phyloP scores from a whole-genome alignment of 2,797 vertebrate genomes.

The Hippocampus kuda region DNA sequence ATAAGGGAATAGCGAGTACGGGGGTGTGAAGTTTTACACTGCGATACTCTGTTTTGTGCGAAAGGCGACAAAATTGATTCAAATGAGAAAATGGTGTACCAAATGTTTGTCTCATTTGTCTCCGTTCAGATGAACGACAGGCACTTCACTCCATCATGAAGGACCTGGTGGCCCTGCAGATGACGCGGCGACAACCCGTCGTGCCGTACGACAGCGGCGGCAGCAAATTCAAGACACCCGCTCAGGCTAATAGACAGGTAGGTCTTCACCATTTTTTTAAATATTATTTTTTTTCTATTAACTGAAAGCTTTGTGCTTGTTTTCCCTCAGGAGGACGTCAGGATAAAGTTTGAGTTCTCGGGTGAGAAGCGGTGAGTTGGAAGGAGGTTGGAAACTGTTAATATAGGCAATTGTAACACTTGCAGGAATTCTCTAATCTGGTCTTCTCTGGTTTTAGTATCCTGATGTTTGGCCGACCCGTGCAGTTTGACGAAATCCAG shows the following conservation, averaged over 20 bases:
- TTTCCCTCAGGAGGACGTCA: slow-evolving; percentile 69
- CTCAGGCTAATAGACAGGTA: slow-evolving; percentile 83
- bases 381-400: too few species aligned
- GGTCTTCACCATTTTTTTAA: not conserved
- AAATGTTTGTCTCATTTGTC: not conserved
- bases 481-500: slow-evolving; percentile 87
- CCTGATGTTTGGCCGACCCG: slow-evolving; percentile 85
- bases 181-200: slow-evolving; percentile 80
- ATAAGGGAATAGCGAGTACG: not conserved
- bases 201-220: slow-evolving; percentile 76
- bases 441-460: slow-evolving; percentile 65
- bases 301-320: slow-evolving; percentile 3
- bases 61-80: not conserved
- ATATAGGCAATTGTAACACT: not conserved
- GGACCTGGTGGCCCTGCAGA: slow-evolving; percentile 94
- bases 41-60: not conserved
- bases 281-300: not conserved
- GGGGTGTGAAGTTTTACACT: not conserved
- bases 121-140: slow-evolving; percentile 82
- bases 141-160: slow-evolving; percentile 99
- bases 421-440: slow-evolving; percentile 56
- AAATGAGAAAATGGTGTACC: not conserved
- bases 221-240: slow-evolving; percentile 77
- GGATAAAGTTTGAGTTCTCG: slow-evolving; percentile 83
- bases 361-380: slow-evolving; percentile 82